Percentiles rank a stretch among this genome's conserved stretches.
phyloP scores from a whole-genome alignment of 2,797 vertebrate genomes.

The Acrocephalus scirpaceus region DNA sequence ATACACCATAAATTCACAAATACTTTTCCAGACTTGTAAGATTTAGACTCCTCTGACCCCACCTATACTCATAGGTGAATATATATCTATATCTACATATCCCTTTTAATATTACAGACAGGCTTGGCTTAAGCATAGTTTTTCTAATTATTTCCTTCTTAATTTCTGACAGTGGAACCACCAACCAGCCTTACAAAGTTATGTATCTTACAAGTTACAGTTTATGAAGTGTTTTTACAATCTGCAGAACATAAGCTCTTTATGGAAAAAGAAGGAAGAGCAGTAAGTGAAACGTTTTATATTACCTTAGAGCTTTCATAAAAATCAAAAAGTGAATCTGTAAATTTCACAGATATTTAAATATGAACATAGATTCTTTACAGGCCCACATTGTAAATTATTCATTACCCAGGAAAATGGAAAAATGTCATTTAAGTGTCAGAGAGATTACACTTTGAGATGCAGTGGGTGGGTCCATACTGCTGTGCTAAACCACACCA shows the following conservation, averaged over 20 bases:
- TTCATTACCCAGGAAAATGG: constrained; percentile 36
- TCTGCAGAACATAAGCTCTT: background rate
- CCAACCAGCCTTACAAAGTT: background rate
- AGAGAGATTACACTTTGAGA: constrained; percentile 41
- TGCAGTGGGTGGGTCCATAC: constrained; percentile 13
- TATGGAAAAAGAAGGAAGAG: background rate
- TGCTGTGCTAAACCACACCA: background rate
- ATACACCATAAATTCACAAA: background rate
- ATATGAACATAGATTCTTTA: background rate
- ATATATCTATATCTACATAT: background rate
- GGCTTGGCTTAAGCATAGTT: background rate
- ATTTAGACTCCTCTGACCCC: background rate
- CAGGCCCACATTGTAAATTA: constrained; percentile 10
- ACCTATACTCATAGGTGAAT: background rate
- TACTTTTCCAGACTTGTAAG: background rate
- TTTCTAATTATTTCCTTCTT: background rate
- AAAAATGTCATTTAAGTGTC: constrained; percentile 50
- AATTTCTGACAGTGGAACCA: background rate
- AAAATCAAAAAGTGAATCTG: background rate
- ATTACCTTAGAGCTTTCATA: background rate
- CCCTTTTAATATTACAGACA: background rate
- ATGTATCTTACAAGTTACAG: background rate
- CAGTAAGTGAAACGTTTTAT: background rate
- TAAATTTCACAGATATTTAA: constrained; percentile 18
- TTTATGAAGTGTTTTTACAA: background rate